phyloP scores from a whole-genome alignment of 2,888 invertebrate genomes.

The Nasonovia ribisnigri region DNA sequence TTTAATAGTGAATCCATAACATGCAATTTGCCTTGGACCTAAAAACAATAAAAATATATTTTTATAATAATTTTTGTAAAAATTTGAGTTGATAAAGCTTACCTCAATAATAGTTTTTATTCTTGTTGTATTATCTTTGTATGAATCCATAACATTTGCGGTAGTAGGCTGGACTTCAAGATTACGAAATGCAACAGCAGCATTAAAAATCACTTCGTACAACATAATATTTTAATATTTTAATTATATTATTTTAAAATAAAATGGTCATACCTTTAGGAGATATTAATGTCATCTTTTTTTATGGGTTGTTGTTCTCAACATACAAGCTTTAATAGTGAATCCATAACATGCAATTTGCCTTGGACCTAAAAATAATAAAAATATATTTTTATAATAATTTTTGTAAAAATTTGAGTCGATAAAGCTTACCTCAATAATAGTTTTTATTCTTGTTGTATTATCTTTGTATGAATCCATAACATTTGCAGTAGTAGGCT shows the following conservation, averaged over 20 bases:
- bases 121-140: slow-evolving; percentile 74
- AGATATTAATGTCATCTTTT: slow-evolving; percentile 79
- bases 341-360: slow-evolving; percentile 85
- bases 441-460: slow-evolving; percentile 76
- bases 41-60: slow-evolving; percentile 63
- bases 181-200: slow-evolving; percentile 73
- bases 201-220: slow-evolving; percentile 86
- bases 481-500: slow-evolving; percentile 71
- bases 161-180: slow-evolving; percentile 68
- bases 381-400: neutral
- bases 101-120: slow-evolving; percentile 77
- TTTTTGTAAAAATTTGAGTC: too few relatives aligned
- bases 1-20: slow-evolving; percentile 87
- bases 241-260: too few relatives aligned
- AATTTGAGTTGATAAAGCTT: neutral
- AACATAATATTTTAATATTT: slow-evolving; percentile 40
- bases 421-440: slow-evolving; percentile 74
- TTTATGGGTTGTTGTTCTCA: slow-evolving; percentile 83
- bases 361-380: slow-evolving; percentile 72
- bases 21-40: slow-evolving; percentile 75
- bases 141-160: slow-evolving; percentile 72
- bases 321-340: slow-evolving; percentile 82
- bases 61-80: too few relatives aligned
- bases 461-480: slow-evolving; percentile 71
- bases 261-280: slow-evolving; percentile 75